Base-by-base conservation (phyloP, 2,888 invertebrate genomes). In the Cryptus viduatorius region DNA sequence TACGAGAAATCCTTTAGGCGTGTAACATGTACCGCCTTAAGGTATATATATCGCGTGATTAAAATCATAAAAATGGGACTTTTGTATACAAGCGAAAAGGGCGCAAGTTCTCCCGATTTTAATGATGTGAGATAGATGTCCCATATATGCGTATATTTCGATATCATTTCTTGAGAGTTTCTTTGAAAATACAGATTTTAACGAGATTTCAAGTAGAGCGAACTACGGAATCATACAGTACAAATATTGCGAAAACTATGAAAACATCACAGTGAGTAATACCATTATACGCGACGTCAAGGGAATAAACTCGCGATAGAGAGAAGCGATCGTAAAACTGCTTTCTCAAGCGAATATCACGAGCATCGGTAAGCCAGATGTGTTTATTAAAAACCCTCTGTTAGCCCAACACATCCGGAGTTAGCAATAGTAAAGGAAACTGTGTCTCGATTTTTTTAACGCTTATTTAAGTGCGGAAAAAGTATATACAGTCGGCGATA, bases 301-400 rank as follows among this genome's bases (percentile, higher is more conserved):
- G 37, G 53, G 7, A 46, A 53, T 46, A 44, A 73, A 73, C 46
- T 67, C 65, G 46, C 16, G 56, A 53, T 42, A 73, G 79, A 65
- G 72, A 73, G 53, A 16, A 73, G 48, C 79, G 72, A 79, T 65
- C 53, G 44, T 65, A 65, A 46, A 12, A 44, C 29, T 50, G 29
- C 31, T 53, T 3, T 24, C 19, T 16, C 72, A 53, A 8, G 53
- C 53, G 53, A 48, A 61, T 46, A 50, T 56, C 48, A 16, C 16
- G 65, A 29, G 72, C 14, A 16, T 19, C 53, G 65, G n/a, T 53
- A 79, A 73, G 7, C 37, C 8, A 7, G 37, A 73, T 50, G 65
- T 65, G 44, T 65, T 72, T 72, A 79, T 65, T 65, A 53, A 72
- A 79, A 79, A 79, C 14, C 50, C n/a, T 24, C 24, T 24, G 24